Evolutionary conservation across 1,140 invertebrate genomes (phyloP).

Genomic region (Homarus americanus): DNA sequence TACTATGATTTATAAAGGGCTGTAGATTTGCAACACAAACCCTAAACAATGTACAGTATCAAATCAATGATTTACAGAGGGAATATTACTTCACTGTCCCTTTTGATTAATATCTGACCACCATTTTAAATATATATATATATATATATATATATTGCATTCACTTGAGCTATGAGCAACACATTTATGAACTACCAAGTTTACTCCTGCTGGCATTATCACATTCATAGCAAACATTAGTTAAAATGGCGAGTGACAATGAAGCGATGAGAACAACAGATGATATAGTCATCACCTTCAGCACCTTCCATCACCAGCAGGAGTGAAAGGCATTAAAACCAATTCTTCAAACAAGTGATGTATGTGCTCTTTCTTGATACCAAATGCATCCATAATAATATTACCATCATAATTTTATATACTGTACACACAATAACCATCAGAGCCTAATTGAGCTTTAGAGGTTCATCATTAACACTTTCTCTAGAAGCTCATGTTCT

Average conservation of each 20-base stretch:
- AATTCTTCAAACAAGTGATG: neutral
- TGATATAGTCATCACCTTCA: constrained; percentile 35
- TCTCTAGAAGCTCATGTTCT: neutral
- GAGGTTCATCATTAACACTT: constrained; percentile 15
- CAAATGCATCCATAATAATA: constrained; percentile 31
- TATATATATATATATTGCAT: no score
- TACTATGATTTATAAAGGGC: neutral
- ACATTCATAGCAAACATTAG: constrained; percentile 14
- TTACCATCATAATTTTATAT: constrained; percentile 33
- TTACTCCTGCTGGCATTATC: neutral
- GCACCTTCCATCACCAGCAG: neutral
- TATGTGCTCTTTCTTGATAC: constrained; percentile 21
- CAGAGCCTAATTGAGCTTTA: constrained; percentile 42
- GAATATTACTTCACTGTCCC: neutral
- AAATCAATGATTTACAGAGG: neutral
- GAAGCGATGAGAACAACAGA: constrained; percentile 27
- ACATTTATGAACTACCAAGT: neutral
- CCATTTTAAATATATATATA: neutral
- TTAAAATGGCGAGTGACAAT: constrained; percentile 9
- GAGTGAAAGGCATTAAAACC: neutral
- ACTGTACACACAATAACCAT: constrained; percentile 29
- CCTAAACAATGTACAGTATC: neutral
- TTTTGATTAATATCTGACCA: neutral
- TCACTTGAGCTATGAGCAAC: neutral
- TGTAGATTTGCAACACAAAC: neutral